Evolutionary conservation across 1,140 invertebrate species (phyloP).

Genomic region (Orussus abietinus): DNA sequence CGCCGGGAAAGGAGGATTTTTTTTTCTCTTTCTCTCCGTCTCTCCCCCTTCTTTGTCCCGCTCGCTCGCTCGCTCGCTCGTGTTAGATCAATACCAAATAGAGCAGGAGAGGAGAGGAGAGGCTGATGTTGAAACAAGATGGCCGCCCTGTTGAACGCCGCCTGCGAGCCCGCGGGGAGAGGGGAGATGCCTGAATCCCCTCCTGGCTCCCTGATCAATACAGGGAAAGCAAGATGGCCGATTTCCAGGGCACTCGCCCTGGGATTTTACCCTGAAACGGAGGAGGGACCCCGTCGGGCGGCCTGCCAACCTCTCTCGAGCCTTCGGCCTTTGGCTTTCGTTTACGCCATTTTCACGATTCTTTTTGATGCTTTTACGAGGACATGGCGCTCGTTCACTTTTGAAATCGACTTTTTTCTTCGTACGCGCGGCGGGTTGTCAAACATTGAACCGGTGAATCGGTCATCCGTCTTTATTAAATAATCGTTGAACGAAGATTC

Average conservation of each 20-base stretch:
- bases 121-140: constrained; percentile 50
- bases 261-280: constrained; percentile 43
- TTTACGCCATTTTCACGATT: too few relatives aligned
- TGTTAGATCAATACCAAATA: constrained; percentile 47
- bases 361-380: too few relatives aligned
- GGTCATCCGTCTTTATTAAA: too few relatives aligned
- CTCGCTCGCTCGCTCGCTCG: constrained; percentile 20
- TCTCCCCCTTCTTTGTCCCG: constrained; percentile 27
- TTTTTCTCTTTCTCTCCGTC: background rate
- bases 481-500: too few relatives aligned
- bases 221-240: constrained; percentile 54
- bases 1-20: background rate
- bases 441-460: too few relatives aligned
- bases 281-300: too few relatives aligned
- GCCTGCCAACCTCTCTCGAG: too few relatives aligned
- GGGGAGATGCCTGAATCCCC: constrained; percentile 29
- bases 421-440: too few relatives aligned
- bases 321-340: too few relatives aligned
- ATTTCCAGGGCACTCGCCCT: constrained; percentile 50
- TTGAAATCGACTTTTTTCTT: too few relatives aligned
- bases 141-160: constrained; percentile 36
- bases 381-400: too few relatives aligned
- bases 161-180: constrained; percentile 17
- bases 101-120: constrained; percentile 19
- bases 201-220: constrained; percentile 47